Evolutionary conservation across 2,797 vertebrate species (phyloP), one percentile per base, ranked within the genome.

Genomic region (Poeciliopsis turneri): DNA sequence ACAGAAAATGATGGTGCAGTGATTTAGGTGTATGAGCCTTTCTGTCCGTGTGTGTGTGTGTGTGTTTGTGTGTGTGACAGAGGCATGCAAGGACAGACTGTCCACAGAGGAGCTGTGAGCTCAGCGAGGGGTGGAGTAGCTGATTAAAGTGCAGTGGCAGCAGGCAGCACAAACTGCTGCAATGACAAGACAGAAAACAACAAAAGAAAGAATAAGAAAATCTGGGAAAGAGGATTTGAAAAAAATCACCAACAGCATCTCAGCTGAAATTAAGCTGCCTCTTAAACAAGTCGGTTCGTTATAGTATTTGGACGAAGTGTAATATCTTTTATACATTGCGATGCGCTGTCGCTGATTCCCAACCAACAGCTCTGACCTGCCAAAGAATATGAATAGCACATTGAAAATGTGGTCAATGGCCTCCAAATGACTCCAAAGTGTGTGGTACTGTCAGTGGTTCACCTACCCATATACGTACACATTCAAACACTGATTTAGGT

Each of bases 71-170:
- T 20, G 70, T 28, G 74, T 13, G 64, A 70, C 18, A 47, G 15
- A 74, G 75, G 81, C 49, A 79, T 49, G 69, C 82, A 86, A 88
- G 90, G 90, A 89, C 89, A 87, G 81, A 72, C 16, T 45, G 76
- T 86, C 79, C 86, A 87, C 83, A 82, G 74, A 86, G 88, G 86
- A 86, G 79, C 70, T 76, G 36, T 79, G 61, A 82, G 87, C 83
- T 88, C 86, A 86, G 85, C 55, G 87, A 92, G 78, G 84, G 81
- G 77, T 88, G 84, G 82, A 91, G 89, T 70, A 53, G 86, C 84
- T 89, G 90, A 91, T 91, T 88, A 78, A 87, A 91, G 86, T 68
- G 80, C 69, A 49, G 46, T 69, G 80, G 70, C 74, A 72, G 74
- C 23, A 43, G 74, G 72, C 15, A 39, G 75, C 75, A 79, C 82